These are phyloP conservation scores for Diadophis punctatus DNA, from an alignment of 2,113 vertebrate genomes.

Conservation along the genomic window DNA sequence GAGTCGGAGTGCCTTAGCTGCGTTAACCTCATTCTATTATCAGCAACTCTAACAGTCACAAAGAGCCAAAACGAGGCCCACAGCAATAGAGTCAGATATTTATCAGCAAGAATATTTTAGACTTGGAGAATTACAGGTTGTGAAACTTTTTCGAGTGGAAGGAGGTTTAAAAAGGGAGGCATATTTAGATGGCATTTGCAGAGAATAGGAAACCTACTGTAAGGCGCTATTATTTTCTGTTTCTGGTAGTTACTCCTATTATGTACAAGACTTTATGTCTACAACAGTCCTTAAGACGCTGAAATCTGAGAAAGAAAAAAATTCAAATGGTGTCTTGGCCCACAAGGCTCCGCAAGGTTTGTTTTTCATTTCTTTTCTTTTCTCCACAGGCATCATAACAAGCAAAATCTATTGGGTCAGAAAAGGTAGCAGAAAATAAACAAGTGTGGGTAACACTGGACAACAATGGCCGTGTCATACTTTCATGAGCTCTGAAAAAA, in stretches of 20 bases:
- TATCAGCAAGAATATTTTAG: background rate
- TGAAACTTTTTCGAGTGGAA: background rate
- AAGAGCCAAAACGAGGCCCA: background rate
- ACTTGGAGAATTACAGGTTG: background rate
- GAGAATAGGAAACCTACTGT: background rate
- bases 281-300: background rate
- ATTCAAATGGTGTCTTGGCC: no score
- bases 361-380: background rate
- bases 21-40: background rate
- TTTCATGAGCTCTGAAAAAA: background rate
- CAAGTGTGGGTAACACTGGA: background rate
- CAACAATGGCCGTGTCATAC: background rate
- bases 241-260: background rate
- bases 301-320: background rate
- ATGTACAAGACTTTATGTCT: background rate
- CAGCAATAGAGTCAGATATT: background rate
- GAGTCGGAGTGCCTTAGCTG: background rate
- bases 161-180: background rate
- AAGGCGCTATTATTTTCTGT: background rate
- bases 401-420: background rate
- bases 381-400: background rate
- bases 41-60: background rate
- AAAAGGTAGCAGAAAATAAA: background rate
- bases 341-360: background rate
- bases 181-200: background rate